Evolutionary conservation across 2,113 vertebrate species (phyloP).

Genomic region (Bufo gargarizans): DNA sequence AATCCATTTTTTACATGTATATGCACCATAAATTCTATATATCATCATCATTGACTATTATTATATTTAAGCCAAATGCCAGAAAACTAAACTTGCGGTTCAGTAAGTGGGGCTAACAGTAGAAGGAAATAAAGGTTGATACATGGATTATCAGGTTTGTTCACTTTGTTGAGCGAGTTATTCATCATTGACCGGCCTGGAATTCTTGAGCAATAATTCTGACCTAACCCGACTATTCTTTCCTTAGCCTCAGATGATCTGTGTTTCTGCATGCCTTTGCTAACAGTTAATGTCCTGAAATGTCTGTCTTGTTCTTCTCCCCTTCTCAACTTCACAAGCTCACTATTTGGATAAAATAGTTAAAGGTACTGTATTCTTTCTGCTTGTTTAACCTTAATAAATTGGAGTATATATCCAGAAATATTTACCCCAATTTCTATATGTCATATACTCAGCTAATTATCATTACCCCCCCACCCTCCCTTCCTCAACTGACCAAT

Average conservation of each 20-base stretch:
- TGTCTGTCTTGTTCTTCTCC: conserved; percentile 79
- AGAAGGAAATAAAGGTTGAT: background rate
- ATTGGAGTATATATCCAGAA: conserved; percentile 50
- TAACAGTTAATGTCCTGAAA: conserved; percentile 79
- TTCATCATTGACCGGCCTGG: background rate
- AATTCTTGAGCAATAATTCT: conserved; percentile 1
- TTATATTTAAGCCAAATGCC: background rate
- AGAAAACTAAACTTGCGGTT: background rate
- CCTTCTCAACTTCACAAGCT: conserved; percentile 84
- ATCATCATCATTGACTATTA: background rate
- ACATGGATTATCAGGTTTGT: conserved; percentile 4
- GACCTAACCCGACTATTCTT: conserved; percentile 15
- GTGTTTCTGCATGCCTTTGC: conserved; percentile 78
- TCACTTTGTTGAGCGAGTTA: background rate
- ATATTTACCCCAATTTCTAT: conserved; percentile 49
- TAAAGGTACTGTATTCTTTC: conserved; percentile 94
- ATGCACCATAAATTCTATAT: background rate
- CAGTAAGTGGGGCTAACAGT: background rate
- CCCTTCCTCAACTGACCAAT: conserved; percentile 41
- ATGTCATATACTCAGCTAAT: conserved; percentile 47
- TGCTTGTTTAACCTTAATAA: conserved; percentile 66
- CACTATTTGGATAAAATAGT: conserved; percentile 99
- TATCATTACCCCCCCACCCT: conserved; percentile 18
- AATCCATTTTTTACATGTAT: background rate
- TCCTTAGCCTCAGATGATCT: conserved; percentile 61